A percentile compares a stretch with the other conserved stretches of the same genome.
Conservation (phyloP, 64 coral and sea anemone genomes). For the Stichodactyla helianthus region DNA sequence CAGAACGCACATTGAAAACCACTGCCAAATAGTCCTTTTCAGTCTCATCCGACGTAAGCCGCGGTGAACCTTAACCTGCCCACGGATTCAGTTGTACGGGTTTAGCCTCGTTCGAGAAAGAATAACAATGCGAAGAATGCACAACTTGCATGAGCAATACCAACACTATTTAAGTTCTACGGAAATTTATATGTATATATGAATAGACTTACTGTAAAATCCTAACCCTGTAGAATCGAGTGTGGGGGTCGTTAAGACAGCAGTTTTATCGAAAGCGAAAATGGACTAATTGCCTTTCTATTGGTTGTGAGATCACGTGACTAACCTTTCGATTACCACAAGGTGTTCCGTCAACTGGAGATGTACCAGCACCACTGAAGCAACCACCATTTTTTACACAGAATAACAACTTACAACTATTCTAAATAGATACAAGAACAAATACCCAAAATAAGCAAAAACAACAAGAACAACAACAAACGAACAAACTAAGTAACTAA, state of each 20-base stretch:
- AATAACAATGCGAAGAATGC: no score
- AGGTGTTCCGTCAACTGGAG: slow-evolving; percentile 36
- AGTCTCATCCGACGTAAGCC: no score
- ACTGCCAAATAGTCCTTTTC: no score
- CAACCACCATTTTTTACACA: slow-evolving; percentile 10
- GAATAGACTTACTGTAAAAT: no score
- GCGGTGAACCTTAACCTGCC: no score
- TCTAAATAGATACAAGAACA: not conserved
- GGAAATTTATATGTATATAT: no score
- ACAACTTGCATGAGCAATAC: no score
- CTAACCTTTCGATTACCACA: slow-evolving; percentile 56
- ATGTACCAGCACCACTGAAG: not conserved
- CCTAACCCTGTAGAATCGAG: no score
- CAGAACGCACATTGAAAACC: not conserved
- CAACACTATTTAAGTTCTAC: no score
- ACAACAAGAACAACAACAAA: not conserved
- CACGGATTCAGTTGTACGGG: no score
- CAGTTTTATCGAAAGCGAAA: not conserved
- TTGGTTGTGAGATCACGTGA: not conserved
- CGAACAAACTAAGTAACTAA: not conserved
- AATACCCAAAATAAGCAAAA: not conserved
- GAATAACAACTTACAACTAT: slow-evolving; percentile 27
- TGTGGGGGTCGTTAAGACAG: no score
- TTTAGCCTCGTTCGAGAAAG: no score
- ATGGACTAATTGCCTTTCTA: not conserved